Base-by-base conservation (phyloP, 2,113 vertebrate genomes). In the Pseudorhombus dupliciocellatus region DNA sequence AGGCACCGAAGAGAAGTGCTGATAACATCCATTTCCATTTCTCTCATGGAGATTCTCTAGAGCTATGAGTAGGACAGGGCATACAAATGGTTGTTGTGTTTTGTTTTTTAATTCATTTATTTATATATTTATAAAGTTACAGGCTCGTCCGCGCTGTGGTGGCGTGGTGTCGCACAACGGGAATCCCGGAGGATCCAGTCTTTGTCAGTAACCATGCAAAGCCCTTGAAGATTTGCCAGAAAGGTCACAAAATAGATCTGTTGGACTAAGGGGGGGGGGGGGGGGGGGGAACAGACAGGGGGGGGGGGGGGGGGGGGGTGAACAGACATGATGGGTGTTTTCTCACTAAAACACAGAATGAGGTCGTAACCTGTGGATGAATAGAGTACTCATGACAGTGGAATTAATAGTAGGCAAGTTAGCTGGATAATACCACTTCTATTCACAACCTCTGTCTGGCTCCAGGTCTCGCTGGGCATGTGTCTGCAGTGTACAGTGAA, bases 121-220 rank as follows among this genome's bases (percentile, higher is more conserved):
- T 87, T 93, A 91, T 94, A 93, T 93, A 94, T 93, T 91, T 92
- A 93, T 94, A 93, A 93, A 88, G 87, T 86, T 84, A 92, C 91
- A 93, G 89, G 90, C 84, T 84, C 80, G 61, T 87, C 85, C 80
- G 77, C 34, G 77, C 82, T 86, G 86, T 75, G 74, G 68, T 70
- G 40, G 67, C 48, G 77, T 80, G 61, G 70, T 88, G 76, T 87
- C 56, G 70, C 60, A 77, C 85, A 86, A 80, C 83, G 78, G 66
- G 78, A 88, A 85, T 89, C 82, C 80, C 50, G 60, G 80, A 84
- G 77, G 66, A 85, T 67, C 85, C 75, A 70, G 63, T 82, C 84
- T 63, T 75, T 78, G 80, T 85, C 75, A 87, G 82, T 81, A 82
- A 84, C 89, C 89, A 84, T 88, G 92, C 88, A 88, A 92, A 94